phyloP scores from a whole-genome alignment of 2,888 invertebrate species.

The Drosophila austrosaltans region DNA sequence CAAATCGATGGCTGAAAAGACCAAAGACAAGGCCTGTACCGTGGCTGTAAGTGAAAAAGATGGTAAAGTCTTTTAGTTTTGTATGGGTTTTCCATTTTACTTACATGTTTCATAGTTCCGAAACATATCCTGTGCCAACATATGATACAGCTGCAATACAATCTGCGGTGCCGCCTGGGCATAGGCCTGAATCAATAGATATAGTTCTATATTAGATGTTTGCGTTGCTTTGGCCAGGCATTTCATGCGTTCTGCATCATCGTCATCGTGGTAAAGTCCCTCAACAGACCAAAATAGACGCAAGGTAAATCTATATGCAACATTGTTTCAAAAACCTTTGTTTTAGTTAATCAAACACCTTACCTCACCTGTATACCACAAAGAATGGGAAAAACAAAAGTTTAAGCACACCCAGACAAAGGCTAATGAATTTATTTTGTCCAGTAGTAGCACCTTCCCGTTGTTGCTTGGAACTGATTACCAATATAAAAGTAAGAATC shows the following conservation, averaged over 20 bases:
- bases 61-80: neutral
- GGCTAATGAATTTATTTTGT: constrained; percentile 53
- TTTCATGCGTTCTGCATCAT: constrained; percentile 86
- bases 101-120: constrained; percentile 88
- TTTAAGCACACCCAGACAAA: constrained; percentile 67
- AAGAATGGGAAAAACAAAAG: constrained; percentile 83
- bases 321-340: no score
- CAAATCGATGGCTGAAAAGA: constrained; percentile 88
- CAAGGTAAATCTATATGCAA: constrained; percentile 86
- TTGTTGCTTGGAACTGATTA: constrained; percentile 86
- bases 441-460: constrained; percentile 84
- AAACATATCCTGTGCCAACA: constrained; percentile 86
- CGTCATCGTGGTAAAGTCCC: constrained; percentile 85
- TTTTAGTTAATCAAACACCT: constrained; percentile 37
- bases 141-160: constrained; percentile 87
- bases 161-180: constrained; percentile 90
- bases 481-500: constrained; percentile 85
- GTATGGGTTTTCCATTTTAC: constrained; percentile 30
- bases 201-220: constrained; percentile 89
- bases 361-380: constrained; percentile 85
- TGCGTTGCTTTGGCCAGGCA: constrained; percentile 86
- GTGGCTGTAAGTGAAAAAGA: constrained; percentile 85
- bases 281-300: constrained; percentile 91
- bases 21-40: constrained; percentile 87
- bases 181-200: constrained; percentile 91